Conservation (phyloP, 2,888 invertebrate species). For the Drosophila meridiana region DNA sequence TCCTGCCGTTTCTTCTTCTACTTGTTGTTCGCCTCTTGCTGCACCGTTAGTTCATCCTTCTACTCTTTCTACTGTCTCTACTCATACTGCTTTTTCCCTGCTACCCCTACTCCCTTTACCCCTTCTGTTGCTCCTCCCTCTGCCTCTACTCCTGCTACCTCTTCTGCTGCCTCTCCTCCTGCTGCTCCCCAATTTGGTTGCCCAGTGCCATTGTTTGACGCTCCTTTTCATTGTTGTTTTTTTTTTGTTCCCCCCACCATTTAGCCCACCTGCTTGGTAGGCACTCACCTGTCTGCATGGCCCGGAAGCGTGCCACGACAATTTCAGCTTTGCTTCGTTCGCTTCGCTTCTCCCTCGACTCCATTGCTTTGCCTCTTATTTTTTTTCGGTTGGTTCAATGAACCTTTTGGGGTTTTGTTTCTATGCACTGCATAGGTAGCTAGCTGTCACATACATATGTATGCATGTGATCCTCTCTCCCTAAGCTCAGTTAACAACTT, state of each 20-base stretch:
- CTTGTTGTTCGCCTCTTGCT: neutral
- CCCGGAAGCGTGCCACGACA: constrained; percentile 54
- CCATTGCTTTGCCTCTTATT: constrained; percentile 5
- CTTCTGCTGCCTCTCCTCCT: neutral
- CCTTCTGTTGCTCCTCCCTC: neutral
- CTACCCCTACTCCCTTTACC: neutral
- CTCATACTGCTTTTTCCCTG: neutral
- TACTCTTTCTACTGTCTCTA: neutral
- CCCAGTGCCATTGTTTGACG: constrained; percentile 7
- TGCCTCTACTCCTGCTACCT: neutral
- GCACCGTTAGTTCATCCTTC: neutral
- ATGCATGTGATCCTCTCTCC: neutral
- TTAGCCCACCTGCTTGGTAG: constrained; percentile 6
- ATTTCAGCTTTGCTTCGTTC: constrained; percentile 25
- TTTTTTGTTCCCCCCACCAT: constrained; percentile 18
- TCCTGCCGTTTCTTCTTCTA: neutral
- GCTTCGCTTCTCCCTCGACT: constrained; percentile 1
- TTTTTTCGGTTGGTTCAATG: constrained; percentile 66
- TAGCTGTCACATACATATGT: constrained; percentile 36
- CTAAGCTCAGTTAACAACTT: constrained; percentile 5
- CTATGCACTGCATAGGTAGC: constrained; percentile 16
- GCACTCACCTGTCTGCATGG: constrained; percentile 7
- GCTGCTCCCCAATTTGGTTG: neutral
- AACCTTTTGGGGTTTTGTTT: constrained; percentile 51
- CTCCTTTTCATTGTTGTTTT: constrained; percentile 11